phyloP scores from a whole-genome alignment of 2,888 invertebrate species.

The Drosophila infuscata region DNA sequence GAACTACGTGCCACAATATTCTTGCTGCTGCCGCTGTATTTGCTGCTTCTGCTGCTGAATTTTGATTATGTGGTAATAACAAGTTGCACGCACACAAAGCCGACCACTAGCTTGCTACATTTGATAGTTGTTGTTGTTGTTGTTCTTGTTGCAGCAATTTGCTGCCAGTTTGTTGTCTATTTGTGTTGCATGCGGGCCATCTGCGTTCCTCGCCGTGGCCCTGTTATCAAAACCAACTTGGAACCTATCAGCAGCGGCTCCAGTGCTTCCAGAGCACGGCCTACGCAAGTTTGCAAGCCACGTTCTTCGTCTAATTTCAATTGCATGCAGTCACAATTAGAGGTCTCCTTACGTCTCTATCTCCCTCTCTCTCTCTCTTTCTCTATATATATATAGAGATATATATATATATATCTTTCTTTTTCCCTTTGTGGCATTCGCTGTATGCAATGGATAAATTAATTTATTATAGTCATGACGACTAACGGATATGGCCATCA shows the following conservation, averaged over 20 bases:
- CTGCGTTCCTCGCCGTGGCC: constrained; percentile 50
- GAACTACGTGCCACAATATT: constrained; percentile 58
- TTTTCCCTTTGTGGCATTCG: constrained; percentile 35
- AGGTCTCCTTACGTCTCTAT: constrained; percentile 26
- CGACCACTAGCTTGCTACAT: constrained; percentile 31
- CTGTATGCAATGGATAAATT: constrained; percentile 71
- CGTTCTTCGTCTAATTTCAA: constrained; percentile 58
- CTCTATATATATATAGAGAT: background rate
- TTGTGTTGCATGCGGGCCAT: constrained; percentile 55
- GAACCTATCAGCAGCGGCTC: constrained; percentile 46
- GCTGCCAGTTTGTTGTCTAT: constrained; percentile 27
- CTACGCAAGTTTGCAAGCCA: constrained; percentile 58
- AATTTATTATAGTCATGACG: constrained; percentile 74
- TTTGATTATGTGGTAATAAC: constrained; percentile 82
- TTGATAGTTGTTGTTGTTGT: constrained; percentile 44
- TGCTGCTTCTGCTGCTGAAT: constrained; percentile 56
- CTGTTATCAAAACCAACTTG: constrained; percentile 67
- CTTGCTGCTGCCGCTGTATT: constrained; percentile 28
- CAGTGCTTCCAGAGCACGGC: constrained; percentile 25
- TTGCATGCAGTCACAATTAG: constrained; percentile 73
- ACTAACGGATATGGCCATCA: constrained; percentile 73
- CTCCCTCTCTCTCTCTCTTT: background rate
- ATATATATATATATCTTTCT: too few species aligned
- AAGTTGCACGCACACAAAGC: constrained; percentile 77
- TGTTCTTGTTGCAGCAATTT: constrained; percentile 27